Conservation (phyloP, 2,113 vertebrate species). For the Sporophila hypoxantha region DNA sequence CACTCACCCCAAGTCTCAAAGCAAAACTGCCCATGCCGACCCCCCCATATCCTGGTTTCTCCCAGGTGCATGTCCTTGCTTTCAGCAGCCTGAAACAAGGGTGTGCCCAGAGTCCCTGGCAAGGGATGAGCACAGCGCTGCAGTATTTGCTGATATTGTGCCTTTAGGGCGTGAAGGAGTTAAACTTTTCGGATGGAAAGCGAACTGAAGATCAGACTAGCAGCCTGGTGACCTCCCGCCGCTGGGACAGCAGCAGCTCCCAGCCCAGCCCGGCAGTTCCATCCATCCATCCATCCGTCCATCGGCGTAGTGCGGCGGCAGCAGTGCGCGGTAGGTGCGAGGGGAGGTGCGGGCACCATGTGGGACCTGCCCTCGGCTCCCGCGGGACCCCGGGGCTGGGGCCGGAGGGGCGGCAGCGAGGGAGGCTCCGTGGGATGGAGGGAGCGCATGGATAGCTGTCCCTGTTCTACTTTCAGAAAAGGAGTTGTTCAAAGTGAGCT, state of each 20-base stretch:
- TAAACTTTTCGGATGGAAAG: slow-evolving; percentile 34
- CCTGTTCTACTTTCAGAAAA: neutral
- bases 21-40: accelerated
- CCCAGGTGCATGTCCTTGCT: accelerated
- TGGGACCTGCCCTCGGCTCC: neutral
- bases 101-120: neutral
- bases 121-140: accelerated
- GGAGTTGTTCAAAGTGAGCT: neutral
- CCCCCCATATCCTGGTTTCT: neutral
- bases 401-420: neutral
- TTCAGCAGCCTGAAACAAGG: neutral
- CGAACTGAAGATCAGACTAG: slow-evolving; percentile 5
- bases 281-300: neutral
- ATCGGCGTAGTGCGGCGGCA: neutral
- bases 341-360: neutral
- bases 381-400: neutral
- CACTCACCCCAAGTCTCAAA: neutral
- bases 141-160: neutral
- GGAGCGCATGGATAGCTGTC: neutral
- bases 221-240: slow-evolving; percentile 36
- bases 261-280: neutral
- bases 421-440: neutral
- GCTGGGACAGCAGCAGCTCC: slow-evolving; percentile 25
- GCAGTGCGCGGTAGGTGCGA: neutral
- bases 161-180: slow-evolving; percentile 35